Base-by-base conservation (phyloP, 2,888 invertebrate species). In the Pharmacophagus antenor region DNA sequence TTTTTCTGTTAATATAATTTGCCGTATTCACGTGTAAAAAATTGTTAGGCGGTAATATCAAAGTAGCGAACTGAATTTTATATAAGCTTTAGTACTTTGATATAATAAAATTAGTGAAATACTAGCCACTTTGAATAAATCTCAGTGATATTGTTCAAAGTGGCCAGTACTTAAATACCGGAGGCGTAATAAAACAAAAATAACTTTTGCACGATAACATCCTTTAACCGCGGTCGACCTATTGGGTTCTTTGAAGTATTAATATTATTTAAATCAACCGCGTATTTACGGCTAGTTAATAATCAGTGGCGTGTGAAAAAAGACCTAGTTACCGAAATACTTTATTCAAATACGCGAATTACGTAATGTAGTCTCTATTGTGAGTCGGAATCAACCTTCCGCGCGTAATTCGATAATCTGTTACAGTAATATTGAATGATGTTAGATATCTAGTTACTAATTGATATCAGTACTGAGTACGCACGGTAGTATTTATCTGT, bases 281-380 rank as follows among this genome's bases (percentile, higher is more conserved):
- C 31, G 48, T 50, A 48, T 58, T 56, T 50, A 42, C 56, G 64
- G 56, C 17, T 56, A 46, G 60, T 47, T 54, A 42, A 41, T 47
- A 51, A 17, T 55, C 64, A 61, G 58, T 59, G 57, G 62, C 56
- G 64, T 66, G 64, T 57, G 23, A 55, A 52, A 50, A 55, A 47
- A 61, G 63, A 55, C 61, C 64, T 37, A 64, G 58, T 59, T 63
- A 62, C 62, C 52, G 51, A 62, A 46, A 58, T 61, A 58, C 56
- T 25, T 47, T 50, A 63, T 63, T 62, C 58, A 49, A 54, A 47
- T 42, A 20, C 37, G 22, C 44, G 20, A 25, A 37, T 60, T 64
- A 63, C 55, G 61, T 56, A 46, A 60, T 7, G 25, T 18, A 20
- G 15, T n/a, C 37, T 53, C 25, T 12, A 21, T 49, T 49, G 37